Percentiles rank a stretch among this genome's conserved stretches.
Evolutionary conservation across 2,888 invertebrate species (phyloP).

Genomic region (Tenthredo scrophulariae): DNA sequence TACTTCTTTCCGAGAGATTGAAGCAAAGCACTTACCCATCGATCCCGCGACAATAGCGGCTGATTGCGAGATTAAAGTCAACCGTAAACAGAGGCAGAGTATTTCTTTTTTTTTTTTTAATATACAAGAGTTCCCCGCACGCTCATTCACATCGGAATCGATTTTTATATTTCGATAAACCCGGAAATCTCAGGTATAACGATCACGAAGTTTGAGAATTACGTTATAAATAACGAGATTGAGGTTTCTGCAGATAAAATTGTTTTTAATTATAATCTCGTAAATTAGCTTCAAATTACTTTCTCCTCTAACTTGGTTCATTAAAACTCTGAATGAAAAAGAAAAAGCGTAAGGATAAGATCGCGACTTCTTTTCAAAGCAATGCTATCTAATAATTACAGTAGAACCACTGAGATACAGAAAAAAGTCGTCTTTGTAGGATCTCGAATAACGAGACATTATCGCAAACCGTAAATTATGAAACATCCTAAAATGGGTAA

Average conservation of each 20-base stretch:
- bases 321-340: slow-evolving; percentile 12
- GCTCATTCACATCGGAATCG: background rate
- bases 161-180: slow-evolving; percentile 13
- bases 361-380: slow-evolving; percentile 21
- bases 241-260: slow-evolving; percentile 9
- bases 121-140: background rate
- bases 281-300: slow-evolving; percentile 30
- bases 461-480: background rate
- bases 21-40: slow-evolving; percentile 41
- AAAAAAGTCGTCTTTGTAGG: background rate
- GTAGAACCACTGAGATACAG: background rate
- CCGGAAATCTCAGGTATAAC: background rate
- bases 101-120: background rate
- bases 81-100: background rate
- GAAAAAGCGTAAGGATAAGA: slow-evolving; percentile 13
- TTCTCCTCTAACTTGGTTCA: slow-evolving; percentile 21
- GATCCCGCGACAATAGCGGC: slow-evolving; percentile 44
- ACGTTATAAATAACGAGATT: background rate
- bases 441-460: background rate
- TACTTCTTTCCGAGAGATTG: slow-evolving; percentile 45
- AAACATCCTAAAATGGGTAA: background rate
- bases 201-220: background rate
- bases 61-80: slow-evolving; percentile 46
- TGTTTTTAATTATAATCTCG: slow-evolving; percentile 35
- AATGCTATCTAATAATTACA: slow-evolving; percentile 14